Conservation (phyloP, 1,140 invertebrate genomes). For the Psilanteris sp. region DNA sequence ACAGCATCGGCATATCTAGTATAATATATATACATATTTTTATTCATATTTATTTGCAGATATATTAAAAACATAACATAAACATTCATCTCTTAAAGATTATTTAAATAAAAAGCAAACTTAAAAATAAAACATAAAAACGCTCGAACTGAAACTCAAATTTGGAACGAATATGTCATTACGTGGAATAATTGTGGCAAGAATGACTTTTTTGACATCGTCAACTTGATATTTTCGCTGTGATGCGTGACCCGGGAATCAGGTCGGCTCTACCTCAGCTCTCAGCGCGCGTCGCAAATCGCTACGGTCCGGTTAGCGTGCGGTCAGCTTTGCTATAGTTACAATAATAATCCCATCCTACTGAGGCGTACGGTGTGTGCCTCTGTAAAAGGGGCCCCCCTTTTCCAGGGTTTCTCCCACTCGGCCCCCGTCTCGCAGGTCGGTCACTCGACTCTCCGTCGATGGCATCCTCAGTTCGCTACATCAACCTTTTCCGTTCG, state of each 20-base stretch:
- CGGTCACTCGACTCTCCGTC: conserved; percentile 46
- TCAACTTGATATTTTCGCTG: conserved; percentile 15
- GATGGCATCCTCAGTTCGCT: conserved; percentile 57
- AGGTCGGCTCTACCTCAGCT: conserved; percentile 27
- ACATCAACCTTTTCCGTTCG: conserved; percentile 45
- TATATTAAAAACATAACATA: too few relatives aligned
- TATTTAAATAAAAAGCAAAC: too few relatives aligned
- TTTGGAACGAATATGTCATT: too few relatives aligned
- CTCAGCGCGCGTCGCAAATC: conserved; percentile 35
- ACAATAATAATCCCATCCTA: conserved; percentile 60
- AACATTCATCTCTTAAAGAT: too few relatives aligned
- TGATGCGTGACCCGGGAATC: conserved; percentile 54
- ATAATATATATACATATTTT: too few relatives aligned
- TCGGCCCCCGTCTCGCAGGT: conserved; percentile 38
- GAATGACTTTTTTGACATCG: conserved; percentile 10
- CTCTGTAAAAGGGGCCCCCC: conserved; percentile 60
- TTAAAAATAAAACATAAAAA: too few relatives aligned
- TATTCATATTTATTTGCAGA: too few relatives aligned
- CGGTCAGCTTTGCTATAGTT: conserved; percentile 61
- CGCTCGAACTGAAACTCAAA: too few relatives aligned
- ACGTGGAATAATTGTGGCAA: too few relatives aligned
- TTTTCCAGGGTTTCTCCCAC: conserved; percentile 62
- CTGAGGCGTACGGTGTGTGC: conserved; percentile 33
- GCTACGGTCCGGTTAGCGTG: conserved; percentile 55
- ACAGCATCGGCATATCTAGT: too few relatives aligned